phyloP scores from a whole-genome alignment of 2,888 invertebrate species.

The Diaphora mendica region DNA sequence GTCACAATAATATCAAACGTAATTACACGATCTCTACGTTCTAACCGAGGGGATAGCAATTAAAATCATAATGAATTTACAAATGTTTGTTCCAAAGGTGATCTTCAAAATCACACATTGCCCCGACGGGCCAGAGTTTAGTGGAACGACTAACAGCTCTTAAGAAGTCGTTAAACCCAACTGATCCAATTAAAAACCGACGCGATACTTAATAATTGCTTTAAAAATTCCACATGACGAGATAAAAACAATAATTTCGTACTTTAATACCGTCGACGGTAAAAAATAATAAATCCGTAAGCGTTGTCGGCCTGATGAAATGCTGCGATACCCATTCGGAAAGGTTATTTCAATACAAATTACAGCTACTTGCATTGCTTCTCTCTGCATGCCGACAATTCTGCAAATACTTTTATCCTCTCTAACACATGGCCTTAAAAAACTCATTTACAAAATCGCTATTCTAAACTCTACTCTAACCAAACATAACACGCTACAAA shows the following conservation, averaged over 20 bases:
- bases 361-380: slow-evolving; percentile 83
- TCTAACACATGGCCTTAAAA: slow-evolving; percentile 64
- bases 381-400: slow-evolving; percentile 82
- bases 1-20: slow-evolving; percentile 10
- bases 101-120: slow-evolving; percentile 46
- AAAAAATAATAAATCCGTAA: slow-evolving; percentile 85
- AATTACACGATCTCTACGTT: slow-evolving; percentile 3
- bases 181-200: slow-evolving; percentile 83
- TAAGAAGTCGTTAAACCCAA: slow-evolving; percentile 76
- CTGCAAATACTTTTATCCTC: slow-evolving; percentile 83
- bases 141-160: slow-evolving; percentile 70
- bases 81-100: slow-evolving; percentile 42
- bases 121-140: slow-evolving; percentile 45
- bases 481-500: slow-evolving; percentile 24
- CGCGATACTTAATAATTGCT: slow-evolving; percentile 84
- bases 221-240: slow-evolving; percentile 81
- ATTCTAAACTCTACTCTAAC: slow-evolving; percentile 44
- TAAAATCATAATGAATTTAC: slow-evolving; percentile 10
- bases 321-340: slow-evolving; percentile 82
- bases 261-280: slow-evolving; percentile 78
- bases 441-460: slow-evolving; percentile 29
- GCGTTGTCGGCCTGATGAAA: slow-evolving; percentile 76
- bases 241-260: slow-evolving; percentile 86
- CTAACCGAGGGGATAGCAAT: slow-evolving; percentile 11
- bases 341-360: slow-evolving; percentile 86